Conservation (phyloP, 1,140 invertebrate species). For the Drosophila obscura region DNA sequence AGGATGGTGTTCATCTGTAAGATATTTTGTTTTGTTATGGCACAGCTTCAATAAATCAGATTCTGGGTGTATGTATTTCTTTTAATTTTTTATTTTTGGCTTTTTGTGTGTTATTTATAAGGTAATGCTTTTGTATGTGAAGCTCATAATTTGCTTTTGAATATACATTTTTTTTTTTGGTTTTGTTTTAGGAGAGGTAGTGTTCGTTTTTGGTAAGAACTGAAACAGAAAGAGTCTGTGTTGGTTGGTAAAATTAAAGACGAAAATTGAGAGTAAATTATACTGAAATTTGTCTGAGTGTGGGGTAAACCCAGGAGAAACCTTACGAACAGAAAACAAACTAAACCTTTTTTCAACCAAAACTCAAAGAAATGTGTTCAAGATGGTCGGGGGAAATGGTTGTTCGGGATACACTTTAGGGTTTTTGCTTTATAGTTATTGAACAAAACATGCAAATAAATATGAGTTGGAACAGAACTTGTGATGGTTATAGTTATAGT, state of each 20-base stretch:
- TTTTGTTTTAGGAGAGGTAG: constrained; percentile 36
- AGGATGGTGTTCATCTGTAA: constrained; percentile 97
- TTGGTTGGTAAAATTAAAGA: constrained; percentile 48
- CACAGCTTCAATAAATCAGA: constrained; percentile 62
- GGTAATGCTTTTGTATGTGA: constrained; percentile 58
- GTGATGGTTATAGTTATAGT: constrained; percentile 33
- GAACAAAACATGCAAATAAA: constrained; percentile 61
- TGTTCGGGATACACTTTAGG: constrained; percentile 34
- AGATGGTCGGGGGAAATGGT: constrained; percentile 58
- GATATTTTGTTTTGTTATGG: constrained; percentile 85
- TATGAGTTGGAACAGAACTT: constrained; percentile 55
- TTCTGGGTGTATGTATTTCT: constrained; percentile 54
- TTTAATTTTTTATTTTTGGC: constrained; percentile 38
- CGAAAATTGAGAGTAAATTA: constrained; percentile 54
- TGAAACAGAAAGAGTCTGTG: constrained; percentile 48
- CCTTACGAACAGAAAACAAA: constrained; percentile 31
- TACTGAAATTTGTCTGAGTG: constrained; percentile 48
- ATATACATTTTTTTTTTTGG: constrained; percentile 50
- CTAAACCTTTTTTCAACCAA: constrained; percentile 28
- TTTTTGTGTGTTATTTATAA: constrained; percentile 43
- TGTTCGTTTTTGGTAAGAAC: constrained; percentile 55
- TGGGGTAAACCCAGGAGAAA: constrained; percentile 43
- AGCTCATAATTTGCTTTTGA: constrained; percentile 58
- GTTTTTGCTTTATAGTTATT: constrained; percentile 39
- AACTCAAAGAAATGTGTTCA: constrained; percentile 51